Evolutionary conservation across 1,140 invertebrate species (phyloP), one percentile per base, ranked within the genome.

Genomic region (Olivierus martensii): DNA sequence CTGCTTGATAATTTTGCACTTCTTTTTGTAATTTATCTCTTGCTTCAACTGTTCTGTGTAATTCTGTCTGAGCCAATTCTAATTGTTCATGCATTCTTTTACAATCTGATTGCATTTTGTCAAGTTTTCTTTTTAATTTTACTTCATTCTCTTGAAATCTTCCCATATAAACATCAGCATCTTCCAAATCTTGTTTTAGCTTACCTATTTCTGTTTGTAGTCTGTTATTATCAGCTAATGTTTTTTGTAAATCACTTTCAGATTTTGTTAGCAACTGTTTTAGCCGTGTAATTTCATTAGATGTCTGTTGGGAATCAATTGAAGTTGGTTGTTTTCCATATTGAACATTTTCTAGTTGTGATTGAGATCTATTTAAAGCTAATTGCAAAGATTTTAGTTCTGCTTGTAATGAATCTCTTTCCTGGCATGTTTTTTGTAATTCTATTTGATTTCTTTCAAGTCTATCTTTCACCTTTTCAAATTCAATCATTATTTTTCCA

Each of bases 391-490:
- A 22, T 41, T 66, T 63, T 14, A 66, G 37, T 52, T 69, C 59
- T 22, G 54, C 39, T 45, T 62, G 61, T 11, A 67, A 56, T 18
- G 53, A 58, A 14, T 65, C 43, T 74, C 73, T 66, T 81, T 83
- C 63, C 78, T 73, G 53, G 78, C 78, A 52, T 79, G 49, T 22
- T 53, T 63, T 75, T 54, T 84, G 81, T 66, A 87, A 69, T 58
- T 89, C 87, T 55, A 79, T 75, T 39, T 81, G 73, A 0, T 80
- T 79, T 72, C 87, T 87, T 62, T 91, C 87, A 63, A 85, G 81
- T 56, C 83, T 75, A 61, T 89, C 86, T 43, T 82, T 75, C 18
- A 87, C 77, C 71, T 89, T 89, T 64, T 90, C 86, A 56, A 84
- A 80, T 64, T 91, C 87, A 65, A 89, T 87, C 63, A 83, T 78